Percentiles rank a stretch among this genome's conserved stretches.
Evolutionary conservation across 2,888 invertebrate genomes (phyloP).

Genomic region (Lepetodrilus schrolli): DNA sequence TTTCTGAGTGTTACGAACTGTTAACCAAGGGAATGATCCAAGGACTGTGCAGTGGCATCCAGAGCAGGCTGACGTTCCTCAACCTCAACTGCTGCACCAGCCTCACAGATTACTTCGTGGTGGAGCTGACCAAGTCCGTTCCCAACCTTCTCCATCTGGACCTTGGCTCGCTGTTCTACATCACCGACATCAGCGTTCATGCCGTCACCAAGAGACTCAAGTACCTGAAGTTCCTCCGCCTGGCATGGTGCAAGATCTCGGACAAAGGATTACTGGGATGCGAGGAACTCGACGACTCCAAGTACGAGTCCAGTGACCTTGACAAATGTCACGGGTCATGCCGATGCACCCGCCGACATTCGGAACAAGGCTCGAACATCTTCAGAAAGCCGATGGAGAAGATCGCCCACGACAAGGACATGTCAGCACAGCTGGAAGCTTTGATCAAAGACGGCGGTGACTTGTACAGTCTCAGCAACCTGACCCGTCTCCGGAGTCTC

Average conservation of each 20-base stretch:
- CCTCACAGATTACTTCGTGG: slow-evolving; percentile 81
- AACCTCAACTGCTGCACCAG: slow-evolving; percentile 67
- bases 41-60: slow-evolving; percentile 77
- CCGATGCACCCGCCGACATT: slow-evolving; percentile 51
- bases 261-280: slow-evolving; percentile 82
- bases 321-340: slow-evolving; percentile 55
- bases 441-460: slow-evolving; percentile 39
- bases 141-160: slow-evolving; percentile 80
- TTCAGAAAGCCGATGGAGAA: slow-evolving; percentile 58
- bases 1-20: slow-evolving; percentile 82
- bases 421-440: slow-evolving; percentile 34
- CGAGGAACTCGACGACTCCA: slow-evolving; percentile 37
- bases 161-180: slow-evolving; percentile 83
- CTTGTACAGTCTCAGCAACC: slow-evolving; percentile 50
- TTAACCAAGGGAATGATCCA: slow-evolving; percentile 80
- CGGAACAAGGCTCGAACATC: slow-evolving; percentile 47
- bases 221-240: slow-evolving; percentile 79
- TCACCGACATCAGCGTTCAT: slow-evolving; percentile 82
- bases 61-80: slow-evolving; percentile 57
- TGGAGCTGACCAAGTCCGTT: slow-evolving; percentile 79
- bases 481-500: slow-evolving; percentile 78
- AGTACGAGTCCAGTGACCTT: slow-evolving; percentile 40
- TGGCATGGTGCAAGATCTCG: slow-evolving; percentile 82
- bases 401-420: slow-evolving; percentile 42
- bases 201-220: slow-evolving; percentile 81